Evolutionary conservation across 2,888 invertebrate species (phyloP), one percentile per base, ranked within the genome.

Genomic region (Dasysyrphus albostriatus): DNA sequence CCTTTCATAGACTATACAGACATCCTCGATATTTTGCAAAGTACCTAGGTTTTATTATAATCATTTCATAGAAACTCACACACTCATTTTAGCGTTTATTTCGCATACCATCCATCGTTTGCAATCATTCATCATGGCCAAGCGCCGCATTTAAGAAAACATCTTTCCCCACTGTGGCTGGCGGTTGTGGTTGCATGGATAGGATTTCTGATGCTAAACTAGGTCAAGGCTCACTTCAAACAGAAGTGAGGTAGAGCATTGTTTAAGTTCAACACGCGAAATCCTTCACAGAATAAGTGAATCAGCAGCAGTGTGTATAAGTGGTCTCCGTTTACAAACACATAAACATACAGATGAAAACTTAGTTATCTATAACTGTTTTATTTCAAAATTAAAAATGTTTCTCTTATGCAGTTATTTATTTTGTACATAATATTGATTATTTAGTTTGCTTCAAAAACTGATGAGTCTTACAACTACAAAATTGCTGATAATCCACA

Each of bases 171-270:
- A 59, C 63, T 32, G 73, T 69, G 59, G 12, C 16, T 44, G 47
- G 3, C 1, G 34, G 1, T 16, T 65, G 75, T 51, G 65, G 58
- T 63, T 47, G 44, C 54, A 72, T 51, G 83, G 63, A 77, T 83
- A 72, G 74, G 72, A 82, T 74, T 87, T 58, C 74, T 32, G 24
- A 24, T 24, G 16, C 63, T 78, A 29, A 87, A 70, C 78, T 87
- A 47, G 87, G 87, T 83, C 87, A 87, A 83, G 87, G 87, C 87
- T 58, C 83, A 75, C 81, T 87, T 78, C 59, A 83, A 74, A 63
- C 24, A 51, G 39, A 65, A 78, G 19, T 58, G 70, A 59, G 32
- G 58, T 16, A 47, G n/a, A 47, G 70, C 74, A 83, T 82, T 87
- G 74, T 78, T 70, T 56, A 70, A 74, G 78, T 44, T 75, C 14